Conservation (phyloP, 2,888 invertebrate genomes). For the Rapana venosa region DNA sequence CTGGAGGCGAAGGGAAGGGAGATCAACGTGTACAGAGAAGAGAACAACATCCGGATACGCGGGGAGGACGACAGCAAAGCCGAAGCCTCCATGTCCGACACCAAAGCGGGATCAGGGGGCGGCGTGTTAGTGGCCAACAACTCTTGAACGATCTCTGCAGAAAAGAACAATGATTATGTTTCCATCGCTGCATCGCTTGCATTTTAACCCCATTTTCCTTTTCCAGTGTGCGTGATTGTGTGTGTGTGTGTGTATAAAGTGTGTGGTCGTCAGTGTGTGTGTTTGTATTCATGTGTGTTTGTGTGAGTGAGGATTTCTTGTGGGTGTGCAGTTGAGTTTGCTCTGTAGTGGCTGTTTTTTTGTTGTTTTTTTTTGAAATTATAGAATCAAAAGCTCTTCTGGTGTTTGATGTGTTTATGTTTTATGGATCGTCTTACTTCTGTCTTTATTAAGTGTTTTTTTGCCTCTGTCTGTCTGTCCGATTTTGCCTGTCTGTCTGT, state of each 20-base stretch:
- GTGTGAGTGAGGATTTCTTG: not conserved
- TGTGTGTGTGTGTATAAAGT: too few relatives aligned
- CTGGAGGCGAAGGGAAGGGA: slow-evolving; percentile 91
- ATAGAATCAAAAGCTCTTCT: not conserved
- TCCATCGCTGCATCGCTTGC: not conserved
- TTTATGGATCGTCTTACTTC: too few relatives aligned
- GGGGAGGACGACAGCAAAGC: slow-evolving; percentile 79
- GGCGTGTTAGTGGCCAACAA: slow-evolving; percentile 69
- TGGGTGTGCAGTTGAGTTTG: not conserved
- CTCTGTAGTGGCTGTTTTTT: not conserved
- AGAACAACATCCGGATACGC: slow-evolving; percentile 91
- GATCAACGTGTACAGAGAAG: slow-evolving; percentile 94
- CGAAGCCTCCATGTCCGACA: slow-evolving; percentile 59
- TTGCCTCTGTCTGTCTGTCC: not conserved
- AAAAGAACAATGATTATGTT: not conserved
- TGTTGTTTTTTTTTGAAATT: not conserved
- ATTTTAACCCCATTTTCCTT: not conserved
- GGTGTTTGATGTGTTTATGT: not conserved
- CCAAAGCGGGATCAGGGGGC: slow-evolving; percentile 54
- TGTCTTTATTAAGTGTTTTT: not conserved
- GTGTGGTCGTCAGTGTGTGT: too few relatives aligned
- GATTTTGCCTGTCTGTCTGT: not conserved
- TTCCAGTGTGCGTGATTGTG: too few relatives aligned
- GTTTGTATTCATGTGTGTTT: too few relatives aligned
- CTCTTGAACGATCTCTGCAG: slow-evolving; percentile 45